Evolutionary conservation across 2,113 vertebrate genomes (phyloP).

Genomic region (Shinisaurus crocodilurus): DNA sequence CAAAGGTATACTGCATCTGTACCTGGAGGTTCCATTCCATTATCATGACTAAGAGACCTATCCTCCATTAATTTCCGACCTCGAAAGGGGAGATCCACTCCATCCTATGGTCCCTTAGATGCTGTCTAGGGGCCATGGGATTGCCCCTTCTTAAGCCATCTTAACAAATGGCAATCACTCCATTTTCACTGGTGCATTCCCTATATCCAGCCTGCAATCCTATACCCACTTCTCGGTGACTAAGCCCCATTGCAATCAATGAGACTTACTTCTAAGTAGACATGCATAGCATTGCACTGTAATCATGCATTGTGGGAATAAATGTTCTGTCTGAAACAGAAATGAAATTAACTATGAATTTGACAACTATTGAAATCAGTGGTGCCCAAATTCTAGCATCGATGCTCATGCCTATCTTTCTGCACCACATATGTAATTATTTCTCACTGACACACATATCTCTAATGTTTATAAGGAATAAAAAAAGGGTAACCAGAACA

Average conservation of each 20-base stretch:
- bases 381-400: background rate
- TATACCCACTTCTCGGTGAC: too few relatives aligned
- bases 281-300: too few relatives aligned
- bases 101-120: too few relatives aligned
- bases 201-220: background rate
- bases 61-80: too few relatives aligned
- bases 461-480: background rate
- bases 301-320: background rate
- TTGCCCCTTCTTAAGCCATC: background rate
- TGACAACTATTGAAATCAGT: background rate
- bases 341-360: background rate
- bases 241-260: too few relatives aligned
- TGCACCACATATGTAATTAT: background rate
- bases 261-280: too few relatives aligned
- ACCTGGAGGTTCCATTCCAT: background rate
- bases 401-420: background rate
- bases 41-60: background rate
- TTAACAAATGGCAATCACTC: background rate
- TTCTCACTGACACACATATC: background rate
- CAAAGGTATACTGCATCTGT: background rate
- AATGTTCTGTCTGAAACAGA: background rate
- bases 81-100: too few relatives aligned
- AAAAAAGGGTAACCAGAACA: background rate
- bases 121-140: background rate
- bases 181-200: background rate